Evolutionary conservation across 2,113 vertebrate genomes (phyloP).

Genomic region (Neotoma lepida): DNA sequence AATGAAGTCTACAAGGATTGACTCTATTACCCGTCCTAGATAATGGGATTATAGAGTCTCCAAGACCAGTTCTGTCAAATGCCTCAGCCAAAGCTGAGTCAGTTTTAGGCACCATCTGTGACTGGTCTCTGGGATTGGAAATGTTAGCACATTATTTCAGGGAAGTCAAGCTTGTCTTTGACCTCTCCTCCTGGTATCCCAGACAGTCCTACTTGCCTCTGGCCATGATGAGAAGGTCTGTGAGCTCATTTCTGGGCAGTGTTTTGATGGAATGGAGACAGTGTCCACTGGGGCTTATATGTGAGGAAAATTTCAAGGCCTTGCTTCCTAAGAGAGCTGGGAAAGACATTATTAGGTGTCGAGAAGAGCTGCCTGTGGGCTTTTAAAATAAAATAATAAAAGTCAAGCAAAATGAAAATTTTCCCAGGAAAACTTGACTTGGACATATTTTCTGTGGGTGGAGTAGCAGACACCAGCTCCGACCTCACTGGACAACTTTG

Average conservation of each 20-base stretch:
- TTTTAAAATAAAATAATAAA: conserved; percentile 76
- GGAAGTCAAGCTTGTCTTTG: conserved; percentile 36
- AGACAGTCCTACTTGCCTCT: conserved; percentile 66
- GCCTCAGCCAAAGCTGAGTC: conserved; percentile 24
- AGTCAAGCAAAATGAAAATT: conserved; percentile 66
- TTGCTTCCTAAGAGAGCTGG: conserved; percentile 75
- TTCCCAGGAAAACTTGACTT: conserved; percentile 79
- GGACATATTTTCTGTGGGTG: conserved; percentile 67
- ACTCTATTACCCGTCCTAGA: not conserved
- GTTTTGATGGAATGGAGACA: conserved; percentile 67
- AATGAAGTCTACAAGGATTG: not conserved
- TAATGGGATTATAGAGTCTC: not conserved
- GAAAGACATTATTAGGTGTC: conserved; percentile 76
- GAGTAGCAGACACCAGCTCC: conserved; percentile 55
- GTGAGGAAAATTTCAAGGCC: conserved; percentile 68
- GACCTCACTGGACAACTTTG: conserved; percentile 41
- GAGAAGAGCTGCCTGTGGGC: conserved; percentile 62
- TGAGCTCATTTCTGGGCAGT: conserved; percentile 78
- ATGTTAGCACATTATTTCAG: conserved; percentile 55
- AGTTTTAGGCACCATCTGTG: not conserved
- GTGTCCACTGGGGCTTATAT: conserved; percentile 67
- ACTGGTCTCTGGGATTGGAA: conserved; percentile 23
- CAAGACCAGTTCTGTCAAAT: not conserved
- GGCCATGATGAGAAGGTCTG: conserved; percentile 55
- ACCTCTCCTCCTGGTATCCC: conserved; percentile 62